phyloP scores from a whole-genome alignment of 2,797 vertebrate genomes.

The Lutjanus argentimaculatus region DNA sequence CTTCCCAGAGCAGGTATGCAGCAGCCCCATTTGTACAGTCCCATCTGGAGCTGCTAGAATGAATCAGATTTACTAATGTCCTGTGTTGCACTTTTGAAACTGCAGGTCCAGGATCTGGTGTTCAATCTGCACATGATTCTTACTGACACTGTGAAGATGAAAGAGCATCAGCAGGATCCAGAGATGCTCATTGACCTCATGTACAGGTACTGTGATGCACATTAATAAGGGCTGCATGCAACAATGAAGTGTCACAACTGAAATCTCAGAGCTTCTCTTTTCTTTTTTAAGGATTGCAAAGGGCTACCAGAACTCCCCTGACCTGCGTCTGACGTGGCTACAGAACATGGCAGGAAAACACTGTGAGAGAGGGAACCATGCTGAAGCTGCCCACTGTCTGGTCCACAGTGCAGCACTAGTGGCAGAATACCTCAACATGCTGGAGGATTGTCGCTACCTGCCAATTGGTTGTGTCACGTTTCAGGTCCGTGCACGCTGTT shows the following conservation, averaged over 20 bases:
- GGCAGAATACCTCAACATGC: conserved; percentile 94
- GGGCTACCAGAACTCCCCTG: conserved; percentile 95
- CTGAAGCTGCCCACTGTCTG: conserved; percentile 94
- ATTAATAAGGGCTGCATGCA: neutral
- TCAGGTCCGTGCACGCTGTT: conserved; percentile 84
- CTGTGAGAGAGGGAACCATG: conserved; percentile 91
- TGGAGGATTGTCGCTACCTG: conserved; percentile 93
- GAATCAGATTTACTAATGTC: neutral
- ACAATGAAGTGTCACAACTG: neutral
- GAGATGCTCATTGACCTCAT: conserved; percentile 96
- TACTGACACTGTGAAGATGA: conserved; percentile 96
- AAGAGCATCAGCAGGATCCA: conserved; percentile 94
- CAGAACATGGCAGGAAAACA: conserved; percentile 97
- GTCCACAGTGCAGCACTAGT: conserved; percentile 94
- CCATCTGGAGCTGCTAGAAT: neutral
- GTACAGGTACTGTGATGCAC: conserved; percentile 87
- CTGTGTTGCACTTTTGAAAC: conserved; percentile 17
- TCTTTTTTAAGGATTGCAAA: conserved; percentile 90
- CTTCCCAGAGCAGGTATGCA: conserved; percentile 91
- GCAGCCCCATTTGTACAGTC: neutral
- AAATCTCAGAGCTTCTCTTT: neutral
- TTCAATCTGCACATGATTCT: conserved; percentile 98
- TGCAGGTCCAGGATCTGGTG: conserved; percentile 93
- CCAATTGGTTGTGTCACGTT: conserved; percentile 95
- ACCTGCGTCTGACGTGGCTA: conserved; percentile 94